Conservation (phyloP, 2,888 invertebrate species). For the Noctua pronuba region DNA sequence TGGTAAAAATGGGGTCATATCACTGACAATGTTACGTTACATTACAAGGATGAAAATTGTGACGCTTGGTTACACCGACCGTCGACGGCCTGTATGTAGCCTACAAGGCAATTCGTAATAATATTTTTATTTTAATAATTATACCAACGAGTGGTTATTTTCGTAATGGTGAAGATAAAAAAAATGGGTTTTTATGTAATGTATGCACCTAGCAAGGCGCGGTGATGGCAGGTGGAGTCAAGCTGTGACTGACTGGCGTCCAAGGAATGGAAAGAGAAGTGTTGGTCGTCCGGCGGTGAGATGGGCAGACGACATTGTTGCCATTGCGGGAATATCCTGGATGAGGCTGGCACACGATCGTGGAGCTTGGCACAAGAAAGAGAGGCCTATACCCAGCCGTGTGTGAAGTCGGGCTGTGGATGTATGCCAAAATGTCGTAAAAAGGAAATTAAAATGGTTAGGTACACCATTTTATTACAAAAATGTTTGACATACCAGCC, state of each 20-base stretch:
- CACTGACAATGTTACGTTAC: slow-evolving; percentile 82
- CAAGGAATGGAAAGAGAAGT: too few species aligned
- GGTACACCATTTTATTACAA: not conserved
- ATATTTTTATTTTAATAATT: not conserved
- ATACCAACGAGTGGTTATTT: slow-evolving; percentile 33
- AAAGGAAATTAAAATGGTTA: not conserved
- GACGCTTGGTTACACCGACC: slow-evolving; percentile 27
- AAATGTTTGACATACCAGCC: not conserved
- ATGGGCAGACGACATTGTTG: too few species aligned
- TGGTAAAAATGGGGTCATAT: slow-evolving; percentile 84
- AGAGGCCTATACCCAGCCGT: too few species aligned
- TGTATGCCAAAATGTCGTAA: not conserved
- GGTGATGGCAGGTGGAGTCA: too few species aligned
- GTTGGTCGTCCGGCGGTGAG: too few species aligned
- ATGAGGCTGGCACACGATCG: too few species aligned
- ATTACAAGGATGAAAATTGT: slow-evolving; percentile 73
- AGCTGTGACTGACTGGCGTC: too few species aligned
- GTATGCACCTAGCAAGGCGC: not conserved
- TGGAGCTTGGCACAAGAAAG: too few species aligned
- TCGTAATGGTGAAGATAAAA: slow-evolving; percentile 10
- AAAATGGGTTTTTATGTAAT: too few species aligned
- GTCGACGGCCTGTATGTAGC: not conserved
- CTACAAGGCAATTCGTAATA: slow-evolving; percentile 1
- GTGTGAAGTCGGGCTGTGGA: too few species aligned
- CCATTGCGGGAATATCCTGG: too few species aligned